Percentiles rank a stretch among this genome's conserved stretches.
Evolutionary conservation across 1,140 invertebrate species (phyloP).

Genomic region (Drosophila ananassae): DNA sequence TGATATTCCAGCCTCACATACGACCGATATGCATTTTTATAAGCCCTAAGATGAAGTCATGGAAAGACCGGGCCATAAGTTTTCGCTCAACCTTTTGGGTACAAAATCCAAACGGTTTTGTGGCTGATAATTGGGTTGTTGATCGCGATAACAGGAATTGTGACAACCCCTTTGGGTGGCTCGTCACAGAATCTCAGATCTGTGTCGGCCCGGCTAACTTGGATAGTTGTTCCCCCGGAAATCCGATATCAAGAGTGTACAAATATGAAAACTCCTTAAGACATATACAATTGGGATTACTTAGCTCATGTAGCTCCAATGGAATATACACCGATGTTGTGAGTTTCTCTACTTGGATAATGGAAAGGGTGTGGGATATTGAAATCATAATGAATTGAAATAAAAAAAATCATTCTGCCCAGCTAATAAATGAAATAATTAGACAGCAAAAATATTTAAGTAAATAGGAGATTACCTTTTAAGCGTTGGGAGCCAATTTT

Average conservation of each 20-base stretch:
- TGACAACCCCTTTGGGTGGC: too few species aligned
- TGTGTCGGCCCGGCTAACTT: too few species aligned
- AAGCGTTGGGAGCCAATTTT: slow-evolving; percentile 6
- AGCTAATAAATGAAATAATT: not conserved
- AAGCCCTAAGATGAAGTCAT: rapidly evolving
- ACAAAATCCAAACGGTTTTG: not conserved
- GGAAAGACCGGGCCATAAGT: not conserved
- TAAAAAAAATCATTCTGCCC: not conserved
- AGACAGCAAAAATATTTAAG: not conserved
- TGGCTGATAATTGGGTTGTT: too few species aligned
- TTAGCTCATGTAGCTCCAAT: not conserved
- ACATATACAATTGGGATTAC: too few species aligned
- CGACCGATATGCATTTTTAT: slow-evolving; percentile 8
- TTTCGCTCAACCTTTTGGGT: not conserved
- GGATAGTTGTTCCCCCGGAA: too few species aligned
- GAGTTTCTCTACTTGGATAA: slow-evolving; percentile 14
- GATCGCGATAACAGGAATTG: too few species aligned
- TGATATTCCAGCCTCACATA: slow-evolving; percentile 1
- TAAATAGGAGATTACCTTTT: not conserved
- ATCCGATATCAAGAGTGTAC: too few species aligned
- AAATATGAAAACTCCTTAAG: too few species aligned
- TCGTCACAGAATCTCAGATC: too few species aligned
- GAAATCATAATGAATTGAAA: not conserved
- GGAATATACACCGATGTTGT: slow-evolving; percentile 4
- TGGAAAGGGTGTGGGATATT: not conserved